Percentiles rank a stretch among this genome's conserved stretches.
These are phyloP conservation scores for Poeciliopsis gracilis DNA, from an alignment of 2,797 vertebrate species.

Conservation along the genomic window DNA sequence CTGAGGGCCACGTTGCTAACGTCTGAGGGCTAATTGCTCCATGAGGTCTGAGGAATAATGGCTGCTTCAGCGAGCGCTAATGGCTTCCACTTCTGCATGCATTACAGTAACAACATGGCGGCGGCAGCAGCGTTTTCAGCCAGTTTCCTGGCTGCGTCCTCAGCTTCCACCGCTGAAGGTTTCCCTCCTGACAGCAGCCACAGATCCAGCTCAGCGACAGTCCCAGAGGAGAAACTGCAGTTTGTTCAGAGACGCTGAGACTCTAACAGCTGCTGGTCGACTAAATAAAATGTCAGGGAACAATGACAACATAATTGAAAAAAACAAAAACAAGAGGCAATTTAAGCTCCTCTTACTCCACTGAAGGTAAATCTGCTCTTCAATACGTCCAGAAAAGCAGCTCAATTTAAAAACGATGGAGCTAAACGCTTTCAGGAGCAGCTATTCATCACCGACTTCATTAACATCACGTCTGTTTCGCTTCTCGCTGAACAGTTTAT, in stretches of 20 bases:
- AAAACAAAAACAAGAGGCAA: conserved; percentile 4
- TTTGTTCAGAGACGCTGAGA: conserved; percentile 38
- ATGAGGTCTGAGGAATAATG: conserved; percentile 42
- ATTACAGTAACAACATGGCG: conserved; percentile 10
- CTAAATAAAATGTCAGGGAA: conserved; percentile 38
- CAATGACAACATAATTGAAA: conserved; percentile 36
- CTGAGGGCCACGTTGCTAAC: conserved; percentile 31
- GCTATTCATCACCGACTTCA: conserved; percentile 50
- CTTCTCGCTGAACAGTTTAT: conserved; percentile 40
- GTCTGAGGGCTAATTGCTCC: conserved; percentile 52
- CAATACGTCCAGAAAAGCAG: conserved; percentile 26
- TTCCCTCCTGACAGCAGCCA: conserved; percentile 26
- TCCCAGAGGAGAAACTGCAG: conserved; percentile 34
- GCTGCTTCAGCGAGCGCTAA: conserved; percentile 36
- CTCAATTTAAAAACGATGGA: conserved; percentile 36
- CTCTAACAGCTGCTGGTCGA: conserved; percentile 38
- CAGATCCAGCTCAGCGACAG: conserved; percentile 38
- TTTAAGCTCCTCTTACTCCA: conserved; percentile 34
- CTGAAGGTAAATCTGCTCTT: conserved; percentile 21
- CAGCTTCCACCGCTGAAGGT: neutral
- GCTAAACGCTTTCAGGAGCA: conserved; percentile 33
- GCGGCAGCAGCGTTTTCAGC: neutral
- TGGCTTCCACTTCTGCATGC: conserved; percentile 22
- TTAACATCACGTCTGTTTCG: conserved; percentile 41
- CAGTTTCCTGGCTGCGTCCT: neutral